Conservation (phyloP, 2,888 invertebrate species). For the Plebejus anna region DNA sequence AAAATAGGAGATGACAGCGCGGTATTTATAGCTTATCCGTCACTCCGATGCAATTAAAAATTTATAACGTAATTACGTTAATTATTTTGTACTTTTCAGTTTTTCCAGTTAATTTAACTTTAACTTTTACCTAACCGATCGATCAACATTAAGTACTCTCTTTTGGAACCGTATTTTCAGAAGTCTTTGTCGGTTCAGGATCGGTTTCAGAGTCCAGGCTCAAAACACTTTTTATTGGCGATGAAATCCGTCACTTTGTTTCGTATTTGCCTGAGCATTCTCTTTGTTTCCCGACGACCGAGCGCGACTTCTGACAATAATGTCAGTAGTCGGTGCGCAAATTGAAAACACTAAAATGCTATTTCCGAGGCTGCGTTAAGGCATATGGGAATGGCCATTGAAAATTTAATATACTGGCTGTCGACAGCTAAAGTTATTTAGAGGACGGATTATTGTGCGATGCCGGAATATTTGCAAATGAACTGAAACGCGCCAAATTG, state of each 20-base stretch:
- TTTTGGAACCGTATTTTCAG: not conserved
- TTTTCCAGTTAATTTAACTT: too few species aligned
- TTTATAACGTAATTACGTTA: not conserved
- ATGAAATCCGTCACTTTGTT: not conserved
- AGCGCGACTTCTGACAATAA: not conserved
- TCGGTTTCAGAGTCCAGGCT: not conserved
- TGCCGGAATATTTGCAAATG: not conserved
- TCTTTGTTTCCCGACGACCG: not conserved
- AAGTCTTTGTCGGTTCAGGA: not conserved
- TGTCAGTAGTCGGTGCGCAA: not conserved
- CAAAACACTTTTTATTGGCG: not conserved
- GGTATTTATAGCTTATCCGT: not conserved
- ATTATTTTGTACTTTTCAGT: not conserved
- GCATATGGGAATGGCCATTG: not conserved
- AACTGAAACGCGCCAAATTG: not conserved
- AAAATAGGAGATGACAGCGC: slow-evolving; percentile 1
- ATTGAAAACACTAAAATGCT: not conserved
- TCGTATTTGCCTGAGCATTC: not conserved
- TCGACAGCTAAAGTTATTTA: not conserved
- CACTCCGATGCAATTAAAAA: not conserved
- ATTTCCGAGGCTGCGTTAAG: not conserved
- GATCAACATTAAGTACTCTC: not conserved
- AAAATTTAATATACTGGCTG: slow-evolving; percentile 4
- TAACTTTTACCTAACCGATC: not conserved
- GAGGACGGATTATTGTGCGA: not conserved